Percentiles rank a stretch among this genome's conserved stretches.
These are phyloP conservation scores for Phymastichus coffea DNA, from an alignment of 1,140 invertebrate genomes.

Conservation along the genomic window DNA sequence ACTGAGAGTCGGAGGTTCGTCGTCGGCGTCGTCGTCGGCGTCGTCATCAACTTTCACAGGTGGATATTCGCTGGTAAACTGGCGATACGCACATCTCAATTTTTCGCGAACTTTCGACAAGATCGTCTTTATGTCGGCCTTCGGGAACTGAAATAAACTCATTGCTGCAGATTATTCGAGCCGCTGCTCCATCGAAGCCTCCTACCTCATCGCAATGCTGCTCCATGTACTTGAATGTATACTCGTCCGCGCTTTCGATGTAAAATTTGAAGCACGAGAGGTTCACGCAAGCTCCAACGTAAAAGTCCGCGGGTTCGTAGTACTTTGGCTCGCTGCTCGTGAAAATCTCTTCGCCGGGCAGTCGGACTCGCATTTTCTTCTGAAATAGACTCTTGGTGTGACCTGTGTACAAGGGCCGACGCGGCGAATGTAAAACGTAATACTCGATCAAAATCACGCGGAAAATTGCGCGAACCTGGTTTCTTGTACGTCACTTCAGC, in stretches of 20 bases:
- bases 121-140: slow-evolving; percentile 67
- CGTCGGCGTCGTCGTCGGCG: too few species aligned
- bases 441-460: not conserved
- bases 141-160: slow-evolving; percentile 66
- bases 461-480: slow-evolving; percentile 59
- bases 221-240: slow-evolving; percentile 86
- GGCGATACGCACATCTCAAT: slow-evolving; percentile 67
- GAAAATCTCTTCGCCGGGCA: slow-evolving; percentile 73
- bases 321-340: slow-evolving; percentile 68
- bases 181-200: too few species aligned
- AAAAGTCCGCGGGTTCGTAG: slow-evolving; percentile 77
- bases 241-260: slow-evolving; percentile 80
- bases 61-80: slow-evolving; percentile 71
- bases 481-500: slow-evolving; percentile 75
- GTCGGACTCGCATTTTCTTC: slow-evolving; percentile 64
- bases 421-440: not conserved
- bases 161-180: too few species aligned
- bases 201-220: slow-evolving; percentile 71
- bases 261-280: slow-evolving; percentile 78
- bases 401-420: slow-evolving; percentile 42
- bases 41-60: too few species aligned
- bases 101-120: slow-evolving; percentile 69
- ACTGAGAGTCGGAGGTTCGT: slow-evolving; percentile 29
- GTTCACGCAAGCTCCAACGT: slow-evolving; percentile 72
- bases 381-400: slow-evolving; percentile 69